Evolutionary conservation across 2,113 vertebrate genomes (phyloP).

Genomic region (Phrynocephalus versicolor): DNA sequence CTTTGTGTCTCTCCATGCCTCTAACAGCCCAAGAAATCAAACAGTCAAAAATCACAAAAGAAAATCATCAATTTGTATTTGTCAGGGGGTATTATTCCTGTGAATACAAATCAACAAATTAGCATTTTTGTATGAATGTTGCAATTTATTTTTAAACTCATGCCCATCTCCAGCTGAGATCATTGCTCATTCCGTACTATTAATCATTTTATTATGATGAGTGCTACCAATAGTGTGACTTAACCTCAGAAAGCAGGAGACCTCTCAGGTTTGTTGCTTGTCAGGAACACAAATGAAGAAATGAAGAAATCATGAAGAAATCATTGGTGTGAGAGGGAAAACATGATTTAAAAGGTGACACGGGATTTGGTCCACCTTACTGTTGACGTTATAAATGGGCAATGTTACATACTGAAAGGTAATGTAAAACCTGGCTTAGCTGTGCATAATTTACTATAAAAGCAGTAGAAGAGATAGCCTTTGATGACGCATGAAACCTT

Average conservation of each 20-base stretch:
- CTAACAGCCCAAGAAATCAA: too few relatives aligned
- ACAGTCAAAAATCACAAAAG: too few relatives aligned
- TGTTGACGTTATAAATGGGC: conserved; percentile 1
- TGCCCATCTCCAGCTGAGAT: too few relatives aligned
- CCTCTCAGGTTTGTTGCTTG: background rate
- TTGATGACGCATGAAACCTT: conserved; percentile 51
- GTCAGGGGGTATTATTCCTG: too few relatives aligned
- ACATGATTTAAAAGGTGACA: conserved; percentile 10
- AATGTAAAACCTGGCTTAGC: conserved; percentile 44
- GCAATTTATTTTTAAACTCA: too few relatives aligned
- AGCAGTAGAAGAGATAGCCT: conserved; percentile 51
- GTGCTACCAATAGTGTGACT: background rate
- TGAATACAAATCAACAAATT: too few relatives aligned
- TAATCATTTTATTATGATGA: background rate
- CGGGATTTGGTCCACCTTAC: background rate
- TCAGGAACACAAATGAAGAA: background rate
- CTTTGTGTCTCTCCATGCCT: too few relatives aligned
- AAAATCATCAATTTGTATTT: too few relatives aligned
- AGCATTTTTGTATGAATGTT: too few relatives aligned
- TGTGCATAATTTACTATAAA: conserved; percentile 33
- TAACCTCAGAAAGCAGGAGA: background rate
- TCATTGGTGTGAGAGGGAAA: background rate
- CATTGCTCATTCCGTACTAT: background rate
- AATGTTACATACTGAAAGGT: conserved; percentile 14
- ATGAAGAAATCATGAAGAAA: too few relatives aligned